A percentile compares a stretch with the other conserved stretches of the same genome.
These are phyloP conservation scores for Micromesistius poutassou DNA, from an alignment of 2,797 vertebrate species.

Conservation along the genomic window DNA sequence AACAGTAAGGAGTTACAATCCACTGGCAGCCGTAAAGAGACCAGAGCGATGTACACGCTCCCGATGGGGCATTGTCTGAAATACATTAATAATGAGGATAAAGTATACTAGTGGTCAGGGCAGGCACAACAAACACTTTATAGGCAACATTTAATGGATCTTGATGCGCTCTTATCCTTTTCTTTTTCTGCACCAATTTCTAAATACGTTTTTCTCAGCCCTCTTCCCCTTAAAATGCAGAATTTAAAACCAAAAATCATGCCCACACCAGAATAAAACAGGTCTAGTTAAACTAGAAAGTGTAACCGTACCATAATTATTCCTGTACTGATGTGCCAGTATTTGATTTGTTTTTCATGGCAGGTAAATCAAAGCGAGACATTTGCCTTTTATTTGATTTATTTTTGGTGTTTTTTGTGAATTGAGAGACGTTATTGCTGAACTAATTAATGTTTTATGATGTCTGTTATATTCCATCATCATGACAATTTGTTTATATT, in stretches of 20 bases:
- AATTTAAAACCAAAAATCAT: neutral
- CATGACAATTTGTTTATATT: neutral
- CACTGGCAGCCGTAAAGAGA: neutral
- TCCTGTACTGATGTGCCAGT: neutral
- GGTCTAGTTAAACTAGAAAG: neutral
- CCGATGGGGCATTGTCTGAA: neutral
- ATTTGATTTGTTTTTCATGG: neutral
- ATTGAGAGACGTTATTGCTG: neutral
- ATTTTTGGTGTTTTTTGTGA: neutral
- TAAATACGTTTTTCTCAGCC: neutral
- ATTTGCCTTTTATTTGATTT: neutral
- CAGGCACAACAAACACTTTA: neutral
- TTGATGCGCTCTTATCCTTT: neutral
- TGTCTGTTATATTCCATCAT: neutral
- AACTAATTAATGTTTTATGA: neutral
- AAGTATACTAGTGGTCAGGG: neutral
- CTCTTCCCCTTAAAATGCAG: neutral
- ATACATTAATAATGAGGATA: neutral
- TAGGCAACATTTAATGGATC: neutral
- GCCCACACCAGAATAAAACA: neutral
- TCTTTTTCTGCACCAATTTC: neutral
- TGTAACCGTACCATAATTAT: neutral
- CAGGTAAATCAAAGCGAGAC: neutral
- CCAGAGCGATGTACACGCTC: neutral
- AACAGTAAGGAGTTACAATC: neutral